A percentile compares a stretch with the other conserved stretches of the same genome.
These are phyloP conservation scores for Sebastes vulpes DNA, from an alignment of 2,797 vertebrate genomes.

Conservation along the genomic window DNA sequence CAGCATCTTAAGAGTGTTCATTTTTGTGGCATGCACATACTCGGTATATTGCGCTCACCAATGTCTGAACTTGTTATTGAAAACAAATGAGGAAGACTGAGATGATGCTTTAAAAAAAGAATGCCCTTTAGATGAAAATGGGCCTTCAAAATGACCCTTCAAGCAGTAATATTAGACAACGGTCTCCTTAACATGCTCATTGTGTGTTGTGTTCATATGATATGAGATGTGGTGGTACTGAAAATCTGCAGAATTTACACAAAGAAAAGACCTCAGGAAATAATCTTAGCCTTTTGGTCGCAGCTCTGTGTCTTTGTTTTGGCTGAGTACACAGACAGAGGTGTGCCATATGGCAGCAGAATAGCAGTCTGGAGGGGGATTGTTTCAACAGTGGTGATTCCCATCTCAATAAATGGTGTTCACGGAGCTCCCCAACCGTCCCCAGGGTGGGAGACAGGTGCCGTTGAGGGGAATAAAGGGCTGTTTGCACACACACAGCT, in stretches of 20 bases:
- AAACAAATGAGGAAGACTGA: neutral
- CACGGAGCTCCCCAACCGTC: conserved; percentile 49
- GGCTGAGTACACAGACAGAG: conserved; percentile 63
- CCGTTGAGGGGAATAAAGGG: conserved; percentile 58
- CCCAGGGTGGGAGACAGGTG: conserved; percentile 65
- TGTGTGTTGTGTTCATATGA: neutral
- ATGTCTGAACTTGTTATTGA: neutral
- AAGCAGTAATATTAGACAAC: neutral
- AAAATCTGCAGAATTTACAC: neutral
- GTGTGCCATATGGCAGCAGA: conserved; percentile 79
- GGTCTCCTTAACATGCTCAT: neutral
- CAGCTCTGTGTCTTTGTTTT: conserved; percentile 51
- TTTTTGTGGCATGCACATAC: neutral
- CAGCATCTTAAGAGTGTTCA: neutral
- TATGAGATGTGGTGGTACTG: neutral
- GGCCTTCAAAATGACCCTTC: neutral
- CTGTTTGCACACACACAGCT: conserved; percentile 62
- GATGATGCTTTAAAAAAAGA: too few species aligned
- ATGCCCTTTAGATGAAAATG: neutral
- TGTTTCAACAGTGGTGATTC: conserved; percentile 64
- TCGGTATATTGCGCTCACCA: neutral
- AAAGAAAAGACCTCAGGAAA: conserved; percentile 12
- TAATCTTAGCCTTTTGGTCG: conserved; percentile 3
- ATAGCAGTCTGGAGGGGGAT: conserved; percentile 71
- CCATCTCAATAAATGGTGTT: conserved; percentile 60